These are phyloP conservation scores for Stigmatopora argus DNA, from an alignment of 2,113 vertebrate species.

Conservation along the genomic window DNA sequence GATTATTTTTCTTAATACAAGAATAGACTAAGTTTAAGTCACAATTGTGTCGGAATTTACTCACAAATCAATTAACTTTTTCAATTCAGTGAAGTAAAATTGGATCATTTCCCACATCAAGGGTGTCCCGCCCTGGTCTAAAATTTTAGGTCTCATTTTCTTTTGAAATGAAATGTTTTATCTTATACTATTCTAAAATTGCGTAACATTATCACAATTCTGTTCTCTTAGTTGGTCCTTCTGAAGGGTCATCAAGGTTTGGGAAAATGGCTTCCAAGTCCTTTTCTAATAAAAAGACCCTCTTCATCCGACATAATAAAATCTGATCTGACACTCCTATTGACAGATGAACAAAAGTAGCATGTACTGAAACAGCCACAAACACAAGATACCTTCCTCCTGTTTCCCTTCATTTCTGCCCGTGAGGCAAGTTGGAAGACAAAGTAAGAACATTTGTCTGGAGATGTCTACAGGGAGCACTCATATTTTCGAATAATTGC, in stretches of 20 bases:
- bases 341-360: background rate
- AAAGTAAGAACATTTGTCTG: slow-evolving; percentile 49
- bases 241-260: no score
- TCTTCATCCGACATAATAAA: no score
- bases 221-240: no score
- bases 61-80: no score
- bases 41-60: no score
- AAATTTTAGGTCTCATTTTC: no score
- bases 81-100: no score
- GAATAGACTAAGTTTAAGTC: background rate
- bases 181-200: no score
- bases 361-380: slow-evolving; percentile 14
- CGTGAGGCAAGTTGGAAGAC: slow-evolving; percentile 48
- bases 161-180: no score
- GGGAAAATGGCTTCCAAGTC: background rate
- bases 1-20: background rate
- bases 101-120: no score
- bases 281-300: background rate
- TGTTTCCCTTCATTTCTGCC: slow-evolving; percentile 44
- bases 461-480: slow-evolving; percentile 48
- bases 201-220: no score
- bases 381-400: slow-evolving; percentile 55
- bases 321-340: background rate
- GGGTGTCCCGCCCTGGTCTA: no score
- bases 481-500: slow-evolving; percentile 67